Evolutionary conservation across 2,888 invertebrate species (phyloP), one percentile per base, ranked within the genome.

Genomic region (Eupelmus urozonus): DNA sequence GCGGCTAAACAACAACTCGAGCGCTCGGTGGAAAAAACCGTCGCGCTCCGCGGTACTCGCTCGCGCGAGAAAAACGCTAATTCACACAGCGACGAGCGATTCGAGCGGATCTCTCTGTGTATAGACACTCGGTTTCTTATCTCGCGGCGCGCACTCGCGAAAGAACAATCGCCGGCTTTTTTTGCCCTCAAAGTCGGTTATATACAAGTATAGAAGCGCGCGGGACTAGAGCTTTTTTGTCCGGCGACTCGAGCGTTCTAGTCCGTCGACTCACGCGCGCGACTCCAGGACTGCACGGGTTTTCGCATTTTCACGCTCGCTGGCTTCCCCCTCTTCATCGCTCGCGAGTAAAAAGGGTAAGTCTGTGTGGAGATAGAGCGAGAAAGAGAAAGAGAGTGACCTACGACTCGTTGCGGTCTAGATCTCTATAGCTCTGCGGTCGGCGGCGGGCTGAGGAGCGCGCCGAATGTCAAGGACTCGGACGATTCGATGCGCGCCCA

Each of bases 381-480:
- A 55, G 59, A 67, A 62, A 70, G 67, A 57, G 67, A 79, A 69
- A 77, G 78, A 74, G 80, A 81, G 63, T 45, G 45, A 45, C 45
- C 45, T 45, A 16, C 45, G 45, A 45, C 16, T 45, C 80, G 62
- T 72, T 77, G 82, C 80, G 81, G 82, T 82, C 82, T 77, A 51
- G 71, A 71, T 49, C n/a, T n/a, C n/a, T n/a, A n/a, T n/a, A n/a
- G n/a, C n/a, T n/a, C 75, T 78, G 81, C 70, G 81, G 80, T 78
- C 79, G 77, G 49, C 53, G 51, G 27, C n/a, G 34, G 73, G 29
- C 62, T 45, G 60, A 74, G 25, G 40, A 55, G 67, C 49, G 60
- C n/a, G 77, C 76, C 74, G 69, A 84, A 82, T 81, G 80, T 83
- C 84, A 83, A 85, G 83, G 84, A 77, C 80, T 76, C 62, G 51